Evolutionary conservation across 2,113 vertebrate genomes (phyloP).

Genomic region (Synodontis membranacea): DNA sequence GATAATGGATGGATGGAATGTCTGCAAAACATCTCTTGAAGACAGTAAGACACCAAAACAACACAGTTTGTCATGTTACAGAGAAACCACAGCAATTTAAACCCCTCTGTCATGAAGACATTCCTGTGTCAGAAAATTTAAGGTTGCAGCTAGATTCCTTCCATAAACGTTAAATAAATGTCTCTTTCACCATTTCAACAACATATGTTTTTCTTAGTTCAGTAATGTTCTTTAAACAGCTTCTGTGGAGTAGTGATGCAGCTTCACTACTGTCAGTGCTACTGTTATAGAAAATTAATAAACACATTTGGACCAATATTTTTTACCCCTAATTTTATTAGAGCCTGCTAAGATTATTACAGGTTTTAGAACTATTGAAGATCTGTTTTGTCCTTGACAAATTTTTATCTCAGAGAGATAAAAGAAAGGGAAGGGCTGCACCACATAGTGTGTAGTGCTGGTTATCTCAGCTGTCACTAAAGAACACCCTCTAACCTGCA

Average conservation of each 20-base stretch:
- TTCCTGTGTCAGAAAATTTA: neutral
- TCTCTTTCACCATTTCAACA: neutral
- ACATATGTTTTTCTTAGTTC: neutral
- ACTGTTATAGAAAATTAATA: neutral
- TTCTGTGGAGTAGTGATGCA: too few species aligned
- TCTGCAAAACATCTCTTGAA: neutral
- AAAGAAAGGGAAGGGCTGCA: constrained; percentile 22
- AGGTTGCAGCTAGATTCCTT: neutral
- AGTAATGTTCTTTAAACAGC: neutral
- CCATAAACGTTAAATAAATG: neutral
- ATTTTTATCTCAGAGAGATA: neutral
- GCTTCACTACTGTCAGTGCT: neutral
- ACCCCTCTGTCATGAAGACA: neutral
- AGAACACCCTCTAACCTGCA: neutral
- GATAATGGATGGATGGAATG: too few species aligned
- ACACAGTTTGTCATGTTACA: neutral
- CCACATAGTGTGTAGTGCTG: neutral
- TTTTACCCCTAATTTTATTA: neutral
- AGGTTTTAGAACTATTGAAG: neutral
- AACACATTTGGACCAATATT: neutral
- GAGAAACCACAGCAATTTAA: neutral
- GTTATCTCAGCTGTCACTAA: constrained; percentile 20
- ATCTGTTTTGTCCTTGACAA: neutral
- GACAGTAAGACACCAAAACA: neutral
- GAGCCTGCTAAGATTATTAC: neutral